phyloP scores from a whole-genome alignment of 2,888 invertebrate genomes.

The Penaeus monodon region DNA sequence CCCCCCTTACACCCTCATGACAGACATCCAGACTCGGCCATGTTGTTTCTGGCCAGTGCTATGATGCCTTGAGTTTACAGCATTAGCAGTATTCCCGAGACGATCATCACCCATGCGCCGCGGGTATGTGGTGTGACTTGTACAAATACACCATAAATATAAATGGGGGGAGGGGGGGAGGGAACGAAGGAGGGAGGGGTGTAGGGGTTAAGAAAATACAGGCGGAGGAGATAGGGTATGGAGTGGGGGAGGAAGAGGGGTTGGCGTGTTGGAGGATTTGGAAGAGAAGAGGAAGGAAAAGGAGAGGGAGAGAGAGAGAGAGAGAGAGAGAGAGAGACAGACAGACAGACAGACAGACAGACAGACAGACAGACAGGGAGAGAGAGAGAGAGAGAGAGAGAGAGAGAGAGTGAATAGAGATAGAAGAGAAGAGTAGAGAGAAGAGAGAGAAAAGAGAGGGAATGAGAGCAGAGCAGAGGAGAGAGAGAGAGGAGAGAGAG shows the following conservation, averaged over 20 bases:
- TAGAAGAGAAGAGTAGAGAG: not conserved
- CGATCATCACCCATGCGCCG: too few species aligned
- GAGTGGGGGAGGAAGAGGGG: not conserved
- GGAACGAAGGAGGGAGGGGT: not conserved
- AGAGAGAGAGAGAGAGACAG: not conserved
- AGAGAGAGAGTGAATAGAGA: not conserved
- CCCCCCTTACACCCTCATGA: too few species aligned
- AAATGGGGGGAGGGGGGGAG: not conserved
- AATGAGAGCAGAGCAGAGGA: too few species aligned
- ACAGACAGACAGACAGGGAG: not conserved
- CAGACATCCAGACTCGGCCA: too few species aligned
- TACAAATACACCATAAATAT: not conserved
- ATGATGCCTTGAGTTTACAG: not conserved
- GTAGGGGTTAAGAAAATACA: not conserved
- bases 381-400: conserved; percentile 6
- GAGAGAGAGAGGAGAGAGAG: not conserved
- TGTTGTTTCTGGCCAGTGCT: not conserved
- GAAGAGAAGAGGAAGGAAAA: not conserved
- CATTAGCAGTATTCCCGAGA: too few species aligned
- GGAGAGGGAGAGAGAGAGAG: not conserved
- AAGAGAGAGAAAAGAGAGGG: not conserved
- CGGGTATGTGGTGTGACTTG: too few species aligned
- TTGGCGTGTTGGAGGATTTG: not conserved
- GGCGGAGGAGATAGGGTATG: not conserved
- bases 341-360: not conserved